Conservation (phyloP, 92 coral and sea anemone genomes). For the Zoanthus gigantus region DNA sequence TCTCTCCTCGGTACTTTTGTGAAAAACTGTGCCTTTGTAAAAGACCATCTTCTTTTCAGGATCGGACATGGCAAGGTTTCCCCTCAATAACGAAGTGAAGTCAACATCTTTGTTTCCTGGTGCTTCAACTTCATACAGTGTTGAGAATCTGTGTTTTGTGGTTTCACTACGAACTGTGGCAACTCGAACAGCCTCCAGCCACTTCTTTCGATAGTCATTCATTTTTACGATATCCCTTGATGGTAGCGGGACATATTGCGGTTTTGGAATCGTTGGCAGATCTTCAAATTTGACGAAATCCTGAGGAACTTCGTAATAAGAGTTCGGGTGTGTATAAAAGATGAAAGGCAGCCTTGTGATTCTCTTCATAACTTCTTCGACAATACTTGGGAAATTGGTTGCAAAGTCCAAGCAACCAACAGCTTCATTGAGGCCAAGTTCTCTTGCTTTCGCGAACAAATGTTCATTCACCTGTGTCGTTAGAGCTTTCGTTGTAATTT, state of each 20-base stretch:
- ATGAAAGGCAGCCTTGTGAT: constrained; percentile 55
- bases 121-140: constrained; percentile 56
- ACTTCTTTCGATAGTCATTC: background rate
- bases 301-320: constrained; percentile 24
- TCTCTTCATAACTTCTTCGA: constrained; percentile 58
- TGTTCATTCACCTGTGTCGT: constrained; percentile 46
- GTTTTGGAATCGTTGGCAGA: background rate
- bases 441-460: constrained; percentile 55
- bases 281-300: background rate
- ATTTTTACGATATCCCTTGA: background rate
- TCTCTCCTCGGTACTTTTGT: constrained; percentile 35
- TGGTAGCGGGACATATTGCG: background rate
- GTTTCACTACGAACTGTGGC: constrained; percentile 58
- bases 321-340: constrained; percentile 41
- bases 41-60: background rate
- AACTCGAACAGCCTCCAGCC: background rate
- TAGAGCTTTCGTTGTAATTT: constrained; percentile 45
- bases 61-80: constrained; percentile 26
- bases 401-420: constrained; percentile 62
- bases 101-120: constrained; percentile 55
- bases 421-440: constrained; percentile 54
- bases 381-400: constrained; percentile 51
- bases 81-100: constrained; percentile 55
- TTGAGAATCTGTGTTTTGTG: constrained; percentile 59
- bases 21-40: background rate